phyloP scores from a whole-genome alignment of 2,888 invertebrate species.

The Poecilobothrus nobilitatus region DNA sequence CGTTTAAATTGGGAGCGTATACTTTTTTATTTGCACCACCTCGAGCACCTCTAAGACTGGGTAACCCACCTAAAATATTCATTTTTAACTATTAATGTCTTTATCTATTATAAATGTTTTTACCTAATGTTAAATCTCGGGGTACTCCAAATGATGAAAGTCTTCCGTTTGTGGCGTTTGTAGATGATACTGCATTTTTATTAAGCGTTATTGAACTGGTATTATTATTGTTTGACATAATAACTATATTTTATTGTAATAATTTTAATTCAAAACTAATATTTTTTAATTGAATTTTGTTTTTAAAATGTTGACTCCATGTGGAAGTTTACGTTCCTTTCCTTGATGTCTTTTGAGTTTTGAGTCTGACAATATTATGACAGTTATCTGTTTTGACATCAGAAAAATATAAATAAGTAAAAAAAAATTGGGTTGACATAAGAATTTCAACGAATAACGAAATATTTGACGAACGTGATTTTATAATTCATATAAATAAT shows the following conservation, averaged over 20 bases:
- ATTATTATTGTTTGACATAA: background rate
- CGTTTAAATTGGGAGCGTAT: constrained; percentile 54
- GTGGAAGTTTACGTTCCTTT: background rate
- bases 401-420: too few species aligned
- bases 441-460: too few species aligned
- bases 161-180: constrained; percentile 26
- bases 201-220: background rate
- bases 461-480: too few species aligned
- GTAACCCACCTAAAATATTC: constrained; percentile 32
- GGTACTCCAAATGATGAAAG: constrained; percentile 49
- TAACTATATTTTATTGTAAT: background rate
- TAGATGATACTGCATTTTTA: background rate
- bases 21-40: constrained; percentile 49
- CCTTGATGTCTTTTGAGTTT: too few species aligned
- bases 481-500: too few species aligned
- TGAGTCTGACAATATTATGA: too few species aligned
- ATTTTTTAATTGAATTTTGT: too few species aligned
- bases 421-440: too few species aligned
- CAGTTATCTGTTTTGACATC: too few species aligned
- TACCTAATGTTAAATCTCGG: constrained; percentile 50
- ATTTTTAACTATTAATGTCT: background rate
- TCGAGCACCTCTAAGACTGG: constrained; percentile 22
- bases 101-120: background rate
- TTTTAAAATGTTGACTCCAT: background rate
- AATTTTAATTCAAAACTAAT: background rate